A percentile compares a stretch with the other conserved stretches of the same genome.
Conservation (phyloP, 1,140 invertebrate genomes). For the Drosophila nasuta region DNA sequence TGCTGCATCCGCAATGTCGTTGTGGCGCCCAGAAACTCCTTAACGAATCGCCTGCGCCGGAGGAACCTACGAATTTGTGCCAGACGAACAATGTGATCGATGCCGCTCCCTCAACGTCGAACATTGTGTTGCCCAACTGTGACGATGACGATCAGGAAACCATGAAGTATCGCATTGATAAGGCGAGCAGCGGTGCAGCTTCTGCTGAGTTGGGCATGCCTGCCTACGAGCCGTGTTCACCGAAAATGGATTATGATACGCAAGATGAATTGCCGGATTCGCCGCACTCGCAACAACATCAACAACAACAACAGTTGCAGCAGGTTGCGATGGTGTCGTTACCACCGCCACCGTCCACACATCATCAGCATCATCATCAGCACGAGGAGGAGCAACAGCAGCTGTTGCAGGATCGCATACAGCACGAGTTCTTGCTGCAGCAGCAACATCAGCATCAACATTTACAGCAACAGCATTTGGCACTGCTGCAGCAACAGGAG, state of each 20-base stretch:
- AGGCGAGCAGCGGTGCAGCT: constrained; percentile 60
- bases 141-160: constrained; percentile 69
- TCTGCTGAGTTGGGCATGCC: constrained; percentile 70
- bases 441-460: constrained; percentile 76
- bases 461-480: constrained; percentile 73
- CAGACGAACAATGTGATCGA: constrained; percentile 59
- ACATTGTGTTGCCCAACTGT: constrained; percentile 46
- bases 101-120: constrained; percentile 35
- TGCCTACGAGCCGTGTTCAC: constrained; percentile 64
- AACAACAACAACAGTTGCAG: constrained; percentile 40
- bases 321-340: constrained; percentile 30
- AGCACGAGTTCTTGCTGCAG: constrained; percentile 73
- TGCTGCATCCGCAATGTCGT: constrained; percentile 66
- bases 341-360: constrained; percentile 48
- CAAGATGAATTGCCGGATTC: constrained; percentile 69
- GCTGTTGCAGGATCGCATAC: constrained; percentile 72
- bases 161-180: constrained; percentile 70
- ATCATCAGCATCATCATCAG: constrained; percentile 56
- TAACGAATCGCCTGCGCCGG: constrained; percentile 66
- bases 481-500: constrained; percentile 63
- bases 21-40: constrained; percentile 65
- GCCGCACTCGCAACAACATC: constrained; percentile 61
- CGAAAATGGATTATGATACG: constrained; percentile 75
- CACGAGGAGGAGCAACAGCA: constrained; percentile 66
- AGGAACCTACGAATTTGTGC: constrained; percentile 71